Base-by-base conservation (phyloP, 1,140 invertebrate genomes). In the Wasmannia auropunctata region DNA sequence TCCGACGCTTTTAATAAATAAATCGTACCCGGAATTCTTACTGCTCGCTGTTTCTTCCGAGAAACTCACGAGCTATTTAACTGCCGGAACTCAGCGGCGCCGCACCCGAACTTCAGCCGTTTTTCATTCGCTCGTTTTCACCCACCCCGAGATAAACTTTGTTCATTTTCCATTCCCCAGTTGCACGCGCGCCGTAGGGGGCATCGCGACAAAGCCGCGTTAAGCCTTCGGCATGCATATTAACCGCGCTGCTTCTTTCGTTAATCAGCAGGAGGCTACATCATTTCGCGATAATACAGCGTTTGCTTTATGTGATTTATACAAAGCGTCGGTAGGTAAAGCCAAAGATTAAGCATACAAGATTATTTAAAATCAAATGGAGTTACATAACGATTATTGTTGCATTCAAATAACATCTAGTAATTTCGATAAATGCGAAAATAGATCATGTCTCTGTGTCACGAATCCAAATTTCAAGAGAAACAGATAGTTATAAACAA, bases 1-100 rank as follows among this genome's bases (percentile, higher is more conserved):
- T 83, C 67, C 79, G 54, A 74, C 51, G 54, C 51, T 83, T 83
- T 83, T 83, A 83, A 83, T 83, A 83, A 83, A 83, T 83, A 83
- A 83, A 83, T 83, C 79, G 79, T 74, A 72, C 79, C 34, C 54
- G 51, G 54, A 70, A 83, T 83, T 83, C 79, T 83, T 83, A 58
- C 51, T 80, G 49, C 34, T 80, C 49, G 62, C 31, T 81, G 79
- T 58, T 83, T 60, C 79, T 58, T 72, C 63, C 19, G 14, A 83
- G 79, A 58, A 58, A 83, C 79, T 83, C 67, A 70, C 67, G 37
- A 83, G 79, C 67, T 83, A 83, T 83, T 83, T 83, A 83, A 83
- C 79, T 72, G 51, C 67, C 79, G 79, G 79, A 83, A 83, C 67
- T 83, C 79, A 51, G 37, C 49, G 77, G 77, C 49, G 77, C 65